Conservation (phyloP, 2,888 invertebrate species). For the Melanostoma mellinum region DNA sequence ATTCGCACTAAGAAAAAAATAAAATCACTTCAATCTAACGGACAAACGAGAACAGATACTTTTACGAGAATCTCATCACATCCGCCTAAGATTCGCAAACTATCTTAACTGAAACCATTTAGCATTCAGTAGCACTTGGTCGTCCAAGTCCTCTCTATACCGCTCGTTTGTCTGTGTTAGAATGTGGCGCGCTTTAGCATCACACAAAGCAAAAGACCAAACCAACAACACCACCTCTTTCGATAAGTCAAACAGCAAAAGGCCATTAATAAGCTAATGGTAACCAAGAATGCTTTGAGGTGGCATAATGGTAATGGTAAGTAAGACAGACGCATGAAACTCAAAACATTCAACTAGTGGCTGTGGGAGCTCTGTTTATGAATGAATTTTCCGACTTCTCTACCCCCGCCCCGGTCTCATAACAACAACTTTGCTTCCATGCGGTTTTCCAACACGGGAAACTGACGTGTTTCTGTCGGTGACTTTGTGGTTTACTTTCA, state of each 20-base stretch:
- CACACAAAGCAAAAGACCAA: conserved; percentile 19
- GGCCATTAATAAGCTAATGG: conserved; percentile 52
- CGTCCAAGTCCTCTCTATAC: conserved; percentile 33
- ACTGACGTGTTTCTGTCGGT: conserved; percentile 20
- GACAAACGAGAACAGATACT: conserved; percentile 40
- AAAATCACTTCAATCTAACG: neutral
- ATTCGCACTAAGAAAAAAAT: neutral
- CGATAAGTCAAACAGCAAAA: conserved; percentile 34
- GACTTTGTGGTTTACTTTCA: conserved; percentile 27
- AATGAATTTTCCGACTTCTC: conserved; percentile 63
- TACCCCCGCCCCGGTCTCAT: neutral
- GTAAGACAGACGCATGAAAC: conserved; percentile 4
- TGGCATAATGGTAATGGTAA: conserved; percentile 1
- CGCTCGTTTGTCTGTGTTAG: conserved; percentile 5
- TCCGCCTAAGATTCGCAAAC: conserved; percentile 63
- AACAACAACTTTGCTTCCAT: conserved; percentile 9
- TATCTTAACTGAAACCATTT: conserved; percentile 57
- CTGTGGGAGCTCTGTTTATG: conserved; percentile 54
- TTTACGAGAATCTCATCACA: conserved; percentile 57
- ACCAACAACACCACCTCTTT: conserved; percentile 7
- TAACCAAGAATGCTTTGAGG: conserved; percentile 33
- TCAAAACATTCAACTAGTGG: conserved; percentile 64
- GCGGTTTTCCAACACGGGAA: conserved; percentile 69
- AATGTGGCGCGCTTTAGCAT: conserved; percentile 8
- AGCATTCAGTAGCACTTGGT: conserved; percentile 33